Evolutionary conservation across 2,797 vertebrate species (phyloP), one percentile per base, ranked within the genome.

Genomic region (Lepilemur ruficaudatus): DNA sequence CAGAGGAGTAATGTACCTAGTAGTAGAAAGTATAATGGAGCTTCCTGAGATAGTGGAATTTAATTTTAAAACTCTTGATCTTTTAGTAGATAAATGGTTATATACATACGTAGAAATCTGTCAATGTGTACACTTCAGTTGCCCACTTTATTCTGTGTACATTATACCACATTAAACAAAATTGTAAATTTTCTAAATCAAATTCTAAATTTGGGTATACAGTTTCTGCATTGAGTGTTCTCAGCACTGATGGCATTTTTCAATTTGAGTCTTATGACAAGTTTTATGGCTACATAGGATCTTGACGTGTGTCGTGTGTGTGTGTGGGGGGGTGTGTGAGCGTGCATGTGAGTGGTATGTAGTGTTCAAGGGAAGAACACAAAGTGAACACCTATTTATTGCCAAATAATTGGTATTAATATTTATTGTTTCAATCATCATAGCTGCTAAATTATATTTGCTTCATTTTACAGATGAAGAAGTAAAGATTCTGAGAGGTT

Each of bases 1-100:
- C 5, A 11, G 10, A 4, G 0, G 1, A 12, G 15, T 1, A 12
- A 1, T 12, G 4, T 67, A 7, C 4, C 46, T 35, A 35, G 2
- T 23, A 6, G 61, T 22, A 30, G n/a, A 25, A 28, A 12, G 2
- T 91, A 1, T 13, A 78, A 43, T n/a, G 18, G 35, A 67, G 3
- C 4, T 85, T 82, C 28, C n/a, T 75, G 57, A 18, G 15, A 59
- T 52, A 6, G 15, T 83, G 9, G 17, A 46, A 75, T 38, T n/a
- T 35, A 18, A 13, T 83, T 65, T 82, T 4, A 30, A 25, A 65
- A 50, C 13, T 57, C 6, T 76, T 80, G 9, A n/a, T 61, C 41
- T 94, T 2, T 76, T 13, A 23, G 28, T 95, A 52, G 48, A 57
- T 52, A 67, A 93, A 73, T 35, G 18, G 0, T 6, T 70, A 0